Percentiles rank a stretch among this genome's conserved stretches.
Conservation (phyloP, 2,888 invertebrate genomes). For the Coronaproctus castanopsis region DNA sequence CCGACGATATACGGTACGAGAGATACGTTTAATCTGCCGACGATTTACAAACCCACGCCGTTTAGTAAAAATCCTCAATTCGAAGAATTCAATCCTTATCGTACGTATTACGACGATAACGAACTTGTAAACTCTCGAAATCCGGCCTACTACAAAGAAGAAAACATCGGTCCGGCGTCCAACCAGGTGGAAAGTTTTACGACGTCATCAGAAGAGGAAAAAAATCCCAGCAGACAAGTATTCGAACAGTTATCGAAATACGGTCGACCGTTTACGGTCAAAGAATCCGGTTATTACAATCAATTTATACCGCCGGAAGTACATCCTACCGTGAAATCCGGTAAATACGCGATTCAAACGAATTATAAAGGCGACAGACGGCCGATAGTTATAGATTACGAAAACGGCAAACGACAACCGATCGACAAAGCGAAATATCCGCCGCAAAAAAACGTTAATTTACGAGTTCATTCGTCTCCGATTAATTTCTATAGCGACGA, state of each 20-base stretch:
- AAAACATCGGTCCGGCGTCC: background rate
- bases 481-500: background rate
- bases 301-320: too few species aligned
- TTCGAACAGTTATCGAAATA: background rate
- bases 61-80: background rate
- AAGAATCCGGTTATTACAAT: background rate
- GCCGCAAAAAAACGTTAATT: too few species aligned
- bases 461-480: background rate
- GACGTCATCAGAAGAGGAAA: too few species aligned
- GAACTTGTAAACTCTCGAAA: background rate
- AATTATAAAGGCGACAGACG: background rate
- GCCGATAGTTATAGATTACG: background rate
- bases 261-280: background rate
- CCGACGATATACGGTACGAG: background rate
- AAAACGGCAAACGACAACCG: background rate
- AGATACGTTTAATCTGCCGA: background rate
- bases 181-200: too few species aligned
- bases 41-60: background rate
- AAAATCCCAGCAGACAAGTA: background rate
- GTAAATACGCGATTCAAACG: background rate
- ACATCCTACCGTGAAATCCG: background rate
- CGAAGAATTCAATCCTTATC: background rate
- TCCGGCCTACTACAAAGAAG: background rate
- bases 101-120: background rate
- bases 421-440: background rate